Evolutionary conservation across 2,113 vertebrate species (phyloP), one percentile per base, ranked within the genome.

Genomic region (Cephalopterus ornatus): DNA sequence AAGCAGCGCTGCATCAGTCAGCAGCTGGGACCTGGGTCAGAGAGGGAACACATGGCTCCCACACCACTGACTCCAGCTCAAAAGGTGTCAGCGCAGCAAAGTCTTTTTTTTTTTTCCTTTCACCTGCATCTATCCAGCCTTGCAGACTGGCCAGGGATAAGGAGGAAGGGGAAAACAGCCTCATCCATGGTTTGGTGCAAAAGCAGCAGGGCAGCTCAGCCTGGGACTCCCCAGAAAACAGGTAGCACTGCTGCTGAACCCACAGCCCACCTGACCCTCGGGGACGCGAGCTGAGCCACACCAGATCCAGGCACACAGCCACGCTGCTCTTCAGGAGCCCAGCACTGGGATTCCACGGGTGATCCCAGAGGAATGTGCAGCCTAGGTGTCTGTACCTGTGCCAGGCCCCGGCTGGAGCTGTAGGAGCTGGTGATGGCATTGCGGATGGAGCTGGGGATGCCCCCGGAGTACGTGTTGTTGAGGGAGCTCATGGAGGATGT

Each of bases 351-450:
- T 32, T 24, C 37, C 55, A 20, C 0, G 0, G 14, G 15, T 41
- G 37, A 68, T 41, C 9, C 68, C 62, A 42, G n/a, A 22, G 46
- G 20, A 56, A 52, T 7, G 23, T 5, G 2, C 11, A 71, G 70
- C 47, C 16, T 4, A 21, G 7, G 28, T 0, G 15, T 28, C 41
- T 26, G 15, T 97, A 99, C 99, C 99, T 99, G 98, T 9, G 97
- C 20, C 33, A 98, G 92, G 53, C 99, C 98, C 9, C 95, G 88
- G 21, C 98, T 98, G 19, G 99, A 99, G 93, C 99, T 99, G 95
- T 99, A 99, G 73, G 99, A 99, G 97, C 99, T 99, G 83, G 98
- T 96, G 50, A 99, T 99, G 47, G 99, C 98, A 3, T 99, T 99
- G 66, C 99, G 99, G 77, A 85, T 93, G 44, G 98, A 98, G 61